Conservation (phyloP, 2,888 invertebrate species). For the Drosophila diplacantha region DNA sequence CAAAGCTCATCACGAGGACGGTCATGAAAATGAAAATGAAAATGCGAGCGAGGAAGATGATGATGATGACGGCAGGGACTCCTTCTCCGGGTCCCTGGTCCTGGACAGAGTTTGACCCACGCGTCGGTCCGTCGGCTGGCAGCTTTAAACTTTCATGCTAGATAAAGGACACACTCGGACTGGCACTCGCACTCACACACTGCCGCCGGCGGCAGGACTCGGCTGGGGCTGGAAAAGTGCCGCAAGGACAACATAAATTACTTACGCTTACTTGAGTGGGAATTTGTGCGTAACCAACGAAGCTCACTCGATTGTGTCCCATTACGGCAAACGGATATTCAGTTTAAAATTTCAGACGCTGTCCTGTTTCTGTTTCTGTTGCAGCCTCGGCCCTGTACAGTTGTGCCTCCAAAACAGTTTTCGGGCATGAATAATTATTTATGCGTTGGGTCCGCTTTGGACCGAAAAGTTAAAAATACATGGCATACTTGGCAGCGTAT, state of each 20-base stretch:
- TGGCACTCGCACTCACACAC: slow-evolving; percentile 16
- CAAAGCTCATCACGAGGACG: slow-evolving; percentile 47
- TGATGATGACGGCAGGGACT: slow-evolving; percentile 32
- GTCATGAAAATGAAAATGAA: slow-evolving; percentile 27
- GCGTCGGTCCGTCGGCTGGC: slow-evolving; percentile 46
- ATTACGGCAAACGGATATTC: slow-evolving; percentile 70
- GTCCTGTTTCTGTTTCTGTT: slow-evolving; percentile 17
- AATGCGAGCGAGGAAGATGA: slow-evolving; percentile 8
- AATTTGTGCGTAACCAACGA: slow-evolving; percentile 74
- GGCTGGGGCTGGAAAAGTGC: slow-evolving; percentile 48
- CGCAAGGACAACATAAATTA: slow-evolving; percentile 74
- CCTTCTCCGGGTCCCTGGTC: slow-evolving; percentile 6
- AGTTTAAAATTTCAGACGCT: slow-evolving; percentile 65
- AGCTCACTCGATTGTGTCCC: slow-evolving; percentile 71
- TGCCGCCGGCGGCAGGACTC: background rate
- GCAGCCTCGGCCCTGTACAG: slow-evolving; percentile 16
- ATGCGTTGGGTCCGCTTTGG: slow-evolving; percentile 42
- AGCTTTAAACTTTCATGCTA: slow-evolving; percentile 67
- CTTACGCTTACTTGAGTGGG: slow-evolving; percentile 74
- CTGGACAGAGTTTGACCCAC: slow-evolving; percentile 44
- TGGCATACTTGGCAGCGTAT: slow-evolving; percentile 51
- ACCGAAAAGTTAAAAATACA: slow-evolving; percentile 42
- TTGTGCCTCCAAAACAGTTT: slow-evolving; percentile 41
- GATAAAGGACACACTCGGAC: slow-evolving; percentile 52
- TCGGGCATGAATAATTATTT: slow-evolving; percentile 73